phyloP scores from a whole-genome alignment of 1,140 invertebrate species.

The Eufriesea mexicana region DNA sequence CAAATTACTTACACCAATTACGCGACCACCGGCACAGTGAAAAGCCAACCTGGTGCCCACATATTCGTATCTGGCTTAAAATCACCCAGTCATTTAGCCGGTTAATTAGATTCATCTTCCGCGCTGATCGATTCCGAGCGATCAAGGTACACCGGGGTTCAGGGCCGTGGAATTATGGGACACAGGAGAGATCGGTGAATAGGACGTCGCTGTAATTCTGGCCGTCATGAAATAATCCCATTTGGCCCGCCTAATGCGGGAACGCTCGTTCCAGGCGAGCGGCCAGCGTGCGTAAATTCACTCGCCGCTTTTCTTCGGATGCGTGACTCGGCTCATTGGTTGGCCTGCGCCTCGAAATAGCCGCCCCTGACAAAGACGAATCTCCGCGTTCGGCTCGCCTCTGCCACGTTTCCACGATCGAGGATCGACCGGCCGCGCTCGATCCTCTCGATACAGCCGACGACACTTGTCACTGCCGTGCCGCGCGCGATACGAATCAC shows the following conservation, averaged over 20 bases:
- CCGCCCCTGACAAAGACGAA: slow-evolving; percentile 30
- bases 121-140: slow-evolving; percentile 2
- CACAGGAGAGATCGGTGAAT: slow-evolving; percentile 2
- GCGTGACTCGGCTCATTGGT: slow-evolving; percentile 45
- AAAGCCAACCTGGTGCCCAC: background rate
- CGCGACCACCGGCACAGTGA: background rate
- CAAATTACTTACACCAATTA: background rate
- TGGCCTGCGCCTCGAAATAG: slow-evolving; percentile 12
- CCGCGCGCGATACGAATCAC: slow-evolving; percentile 49
- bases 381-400: background rate
- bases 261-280: slow-evolving; percentile 18
- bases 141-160: background rate
- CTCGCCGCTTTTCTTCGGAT: slow-evolving; percentile 42
- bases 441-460: slow-evolving; percentile 10
- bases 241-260: slow-evolving; percentile 50
- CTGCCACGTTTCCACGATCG: background rate
- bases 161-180: background rate
- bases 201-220: slow-evolving; percentile 57
- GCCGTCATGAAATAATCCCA: slow-evolving; percentile 68
- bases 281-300: slow-evolving; percentile 39
- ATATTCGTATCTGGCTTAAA: background rate
- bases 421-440: background rate
- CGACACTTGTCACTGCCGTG: slow-evolving; percentile 30
- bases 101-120: slow-evolving; percentile 24
- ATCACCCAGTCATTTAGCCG: background rate